Conservation (phyloP, 2,113 vertebrate species). For the Nestor notabilis region DNA sequence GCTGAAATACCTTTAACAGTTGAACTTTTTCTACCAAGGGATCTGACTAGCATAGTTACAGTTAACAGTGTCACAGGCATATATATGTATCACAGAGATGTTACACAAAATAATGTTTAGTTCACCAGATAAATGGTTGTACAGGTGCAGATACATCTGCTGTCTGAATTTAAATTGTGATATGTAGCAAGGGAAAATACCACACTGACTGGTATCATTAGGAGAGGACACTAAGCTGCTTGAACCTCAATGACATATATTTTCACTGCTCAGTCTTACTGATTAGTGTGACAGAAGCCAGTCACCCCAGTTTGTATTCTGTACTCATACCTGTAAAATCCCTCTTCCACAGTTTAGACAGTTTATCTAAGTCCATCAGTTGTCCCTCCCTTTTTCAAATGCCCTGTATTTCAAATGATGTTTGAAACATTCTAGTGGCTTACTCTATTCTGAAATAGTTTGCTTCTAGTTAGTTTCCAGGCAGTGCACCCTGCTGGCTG, state of each 20-base stretch:
- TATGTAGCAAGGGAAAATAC: neutral
- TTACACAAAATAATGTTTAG: neutral
- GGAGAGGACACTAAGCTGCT: neutral
- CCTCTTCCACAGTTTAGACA: neutral
- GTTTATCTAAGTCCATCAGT: neutral
- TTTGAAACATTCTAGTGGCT: neutral
- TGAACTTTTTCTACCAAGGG: neutral
- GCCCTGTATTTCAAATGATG: neutral
- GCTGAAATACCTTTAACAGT: neutral
- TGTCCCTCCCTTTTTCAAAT: neutral
- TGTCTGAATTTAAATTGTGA: neutral
- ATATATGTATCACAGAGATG: neutral
- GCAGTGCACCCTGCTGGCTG: neutral
- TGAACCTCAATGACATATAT: neutral
- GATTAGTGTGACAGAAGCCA: neutral
- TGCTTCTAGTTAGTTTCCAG: neutral
- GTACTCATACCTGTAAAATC: neutral
- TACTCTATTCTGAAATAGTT: neutral
- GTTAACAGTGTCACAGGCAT: neutral
- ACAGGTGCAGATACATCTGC: neutral
- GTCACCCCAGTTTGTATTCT: neutral
- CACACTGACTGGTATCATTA: neutral
- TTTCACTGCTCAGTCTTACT: neutral
- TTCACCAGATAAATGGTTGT: neutral
- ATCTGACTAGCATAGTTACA: neutral